Evolutionary conservation across 2,797 vertebrate genomes (phyloP).

Genomic region (Tauraco hartlaubi): DNA sequence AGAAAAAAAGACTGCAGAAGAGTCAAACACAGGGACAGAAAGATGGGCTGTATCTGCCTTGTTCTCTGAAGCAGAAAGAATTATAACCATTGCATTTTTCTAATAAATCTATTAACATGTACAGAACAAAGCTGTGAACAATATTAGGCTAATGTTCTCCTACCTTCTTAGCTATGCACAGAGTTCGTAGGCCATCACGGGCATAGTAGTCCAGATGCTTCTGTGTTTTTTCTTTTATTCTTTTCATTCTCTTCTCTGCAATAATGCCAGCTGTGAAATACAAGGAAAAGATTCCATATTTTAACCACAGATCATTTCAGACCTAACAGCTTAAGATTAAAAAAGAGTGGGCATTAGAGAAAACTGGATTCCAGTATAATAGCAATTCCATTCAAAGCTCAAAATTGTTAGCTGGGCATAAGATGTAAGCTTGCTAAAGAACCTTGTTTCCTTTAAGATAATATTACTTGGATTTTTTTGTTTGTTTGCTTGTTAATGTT

Average conservation of each 20-base stretch:
- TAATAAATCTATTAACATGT: background rate
- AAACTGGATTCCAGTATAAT: background rate
- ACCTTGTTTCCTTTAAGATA: background rate
- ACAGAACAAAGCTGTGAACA: background rate
- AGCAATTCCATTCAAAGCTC: background rate
- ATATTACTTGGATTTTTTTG: background rate
- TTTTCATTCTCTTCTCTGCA: slow-evolving; percentile 79
- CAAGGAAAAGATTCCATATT: background rate
- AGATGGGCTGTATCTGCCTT: background rate
- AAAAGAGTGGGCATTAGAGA: background rate
- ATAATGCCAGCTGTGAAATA: slow-evolving; percentile 74
- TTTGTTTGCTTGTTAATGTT: background rate
- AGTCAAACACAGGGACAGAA: background rate
- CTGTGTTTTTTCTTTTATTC: slow-evolving; percentile 85
- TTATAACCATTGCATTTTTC: background rate
- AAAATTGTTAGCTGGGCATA: background rate
- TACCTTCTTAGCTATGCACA: slow-evolving; percentile 95
- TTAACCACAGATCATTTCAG: background rate
- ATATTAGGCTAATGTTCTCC: background rate
- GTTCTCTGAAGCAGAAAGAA: background rate
- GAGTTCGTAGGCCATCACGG: slow-evolving; percentile 89
- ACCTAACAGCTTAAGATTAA: background rate
- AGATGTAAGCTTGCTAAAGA: background rate
- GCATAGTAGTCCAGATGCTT: slow-evolving; percentile 90
- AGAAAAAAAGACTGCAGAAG: background rate